Evolutionary conservation across 2,888 invertebrate species (phyloP).

Genomic region (Abscondita cerata): DNA sequence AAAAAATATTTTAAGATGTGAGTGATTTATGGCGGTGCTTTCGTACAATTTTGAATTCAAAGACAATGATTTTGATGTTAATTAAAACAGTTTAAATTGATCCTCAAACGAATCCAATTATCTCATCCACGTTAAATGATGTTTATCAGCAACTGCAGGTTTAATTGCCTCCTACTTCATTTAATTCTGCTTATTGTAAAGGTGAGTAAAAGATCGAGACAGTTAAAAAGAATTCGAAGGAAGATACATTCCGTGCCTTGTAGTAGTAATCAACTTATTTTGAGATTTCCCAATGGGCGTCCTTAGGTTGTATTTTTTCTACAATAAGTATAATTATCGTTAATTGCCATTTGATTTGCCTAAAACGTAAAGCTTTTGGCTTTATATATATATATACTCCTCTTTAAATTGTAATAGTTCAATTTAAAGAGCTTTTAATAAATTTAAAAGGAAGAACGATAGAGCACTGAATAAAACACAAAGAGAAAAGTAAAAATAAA

Average conservation of each 20-base stretch:
- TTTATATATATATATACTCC: too few relatives aligned
- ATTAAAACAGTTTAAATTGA: too few relatives aligned
- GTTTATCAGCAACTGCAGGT: conserved; percentile 26
- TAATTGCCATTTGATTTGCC: conserved; percentile 17
- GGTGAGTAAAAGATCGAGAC: conserved; percentile 30
- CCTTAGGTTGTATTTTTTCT: conserved; percentile 27
- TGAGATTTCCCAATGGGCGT: conserved; percentile 42
- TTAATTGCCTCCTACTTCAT: conserved; percentile 32
- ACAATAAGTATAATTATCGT: conserved; percentile 23
- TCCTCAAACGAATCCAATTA: background rate
- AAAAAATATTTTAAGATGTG: too few relatives aligned
- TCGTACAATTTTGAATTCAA: too few relatives aligned
- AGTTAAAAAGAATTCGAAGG: conserved; percentile 20
- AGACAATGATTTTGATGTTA: too few relatives aligned
- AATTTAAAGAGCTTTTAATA: too few relatives aligned
- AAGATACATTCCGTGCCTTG: conserved; percentile 44
- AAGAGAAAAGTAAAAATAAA: too few relatives aligned
- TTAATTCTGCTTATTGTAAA: conserved; percentile 28
- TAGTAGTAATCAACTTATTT: conserved; percentile 47
- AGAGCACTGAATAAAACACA: too few relatives aligned
- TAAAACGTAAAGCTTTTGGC: too few relatives aligned
- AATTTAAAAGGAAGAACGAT: too few relatives aligned
- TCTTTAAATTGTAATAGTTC: too few relatives aligned
- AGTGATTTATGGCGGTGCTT: too few relatives aligned
- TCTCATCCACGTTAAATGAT: conserved; percentile 24